Evolutionary conservation across 2,888 invertebrate genomes (phyloP), one percentile per base, ranked within the genome.

Genomic region (Stenodera caucasica): DNA sequence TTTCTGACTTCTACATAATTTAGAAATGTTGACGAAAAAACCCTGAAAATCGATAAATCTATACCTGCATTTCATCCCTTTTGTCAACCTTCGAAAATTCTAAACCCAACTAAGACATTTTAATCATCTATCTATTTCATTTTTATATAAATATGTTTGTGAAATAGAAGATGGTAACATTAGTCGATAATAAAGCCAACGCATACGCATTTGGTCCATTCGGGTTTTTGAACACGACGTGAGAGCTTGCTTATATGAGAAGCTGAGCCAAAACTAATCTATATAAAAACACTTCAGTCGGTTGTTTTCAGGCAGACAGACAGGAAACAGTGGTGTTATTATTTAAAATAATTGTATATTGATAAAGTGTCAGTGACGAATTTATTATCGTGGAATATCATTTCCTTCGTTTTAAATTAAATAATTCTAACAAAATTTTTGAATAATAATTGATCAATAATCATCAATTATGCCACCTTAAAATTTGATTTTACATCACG

Each of bases 201-300:
- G 60, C 57, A 5, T 26, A 57, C 60, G 57, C 60, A 60, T 45
- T 40, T 56, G 60, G 60, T 60, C 60, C 60, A 57, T 53, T 30
- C 49, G 45, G 32, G 35, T 37, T 37, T 37, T 14, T 0, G 15
- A 11, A 7, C 15, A 18, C 9, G 9, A 15, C 26, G 15, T 18
- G 40, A 18, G 40, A 35, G 32, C 26, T 12, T 9, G 56, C 35
- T 56, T 50, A 5, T 26, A 29, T 26, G 26, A 26, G 60, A 57
- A 52, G 60, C 57, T 57, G 60, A 53, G 60, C 53, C 21, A 18
- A 40, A 53, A 30, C 57, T 49, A 57, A 60, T 60, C 60, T 49
- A 56, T 45, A 21, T 21, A n/a, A 45, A 45, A 45, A 21, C 12
- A 53, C n/a, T 57, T 60, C 57, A 60, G 60, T 60, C 49, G 52